Base-by-base conservation (phyloP, 35 echinoderm and acorn worm genomes). In the Ophioderma brevispina region DNA sequence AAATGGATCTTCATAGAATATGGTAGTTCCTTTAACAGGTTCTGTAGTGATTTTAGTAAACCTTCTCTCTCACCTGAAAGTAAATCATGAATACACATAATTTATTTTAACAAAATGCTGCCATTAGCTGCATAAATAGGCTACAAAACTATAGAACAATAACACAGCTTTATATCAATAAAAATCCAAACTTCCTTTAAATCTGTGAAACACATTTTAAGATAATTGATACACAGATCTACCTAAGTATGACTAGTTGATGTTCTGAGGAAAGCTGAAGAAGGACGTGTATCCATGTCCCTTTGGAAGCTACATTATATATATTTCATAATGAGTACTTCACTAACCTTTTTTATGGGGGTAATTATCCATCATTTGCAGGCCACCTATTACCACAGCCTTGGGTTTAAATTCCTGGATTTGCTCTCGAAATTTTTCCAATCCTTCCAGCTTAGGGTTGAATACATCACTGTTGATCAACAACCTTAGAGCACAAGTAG, bases 341-440 rank as follows among this genome's bases (percentile, higher is more conserved):
- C n/a, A 63, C 37, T 75, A 40, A 80, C 80, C 28, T 94, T 91
- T 81, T 36, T 81, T 76, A 49, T 25, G 17, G 39, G 96, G 96
- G 76, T 88, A 98, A 18, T 95, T 98, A 78, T 98, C 96, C 96
- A 98, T 98, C 96, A 98, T 98, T 42, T 98, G 96, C 2, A 98
- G 93, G 10, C 96, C 96, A 25, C 96, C 96, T 3, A 98, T 92
- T 31, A 98, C 93, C 25, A 98, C 93, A n/a, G 90, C 93, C 28
- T 95, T 55, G 21, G 96, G 93, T 6, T 95, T 86, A 52, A 98
- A 98, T 32, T 42, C 79, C 33, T n/a, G 41, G 0, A 98, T 28
- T 76, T 90, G 78, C 1, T 76, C 85, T 30, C 63, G 78, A 80
- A 98, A 98, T 46, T 86, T 87, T 40, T 98, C 91, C 39, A 98